A percentile compares a stretch with the other conserved stretches of the same genome.
Evolutionary conservation across 2,113 vertebrate genomes (phyloP).

Genomic region (Stegastes partitus): DNA sequence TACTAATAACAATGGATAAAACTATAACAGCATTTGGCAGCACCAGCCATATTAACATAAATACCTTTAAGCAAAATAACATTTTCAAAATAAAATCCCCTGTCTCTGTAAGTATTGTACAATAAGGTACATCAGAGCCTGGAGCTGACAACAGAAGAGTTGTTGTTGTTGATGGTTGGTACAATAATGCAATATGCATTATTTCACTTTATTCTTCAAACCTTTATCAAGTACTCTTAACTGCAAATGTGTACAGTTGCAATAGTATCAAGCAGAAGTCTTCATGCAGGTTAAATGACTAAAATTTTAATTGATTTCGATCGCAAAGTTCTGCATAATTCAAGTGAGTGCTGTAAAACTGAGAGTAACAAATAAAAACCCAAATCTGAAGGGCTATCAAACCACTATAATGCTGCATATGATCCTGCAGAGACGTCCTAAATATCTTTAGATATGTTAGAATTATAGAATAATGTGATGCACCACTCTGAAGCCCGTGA

Average conservation of each 20-base stretch:
- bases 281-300: constrained; percentile 63
- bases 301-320: background rate
- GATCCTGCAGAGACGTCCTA: constrained; percentile 22
- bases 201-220: constrained; percentile 49
- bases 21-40: constrained; percentile 59
- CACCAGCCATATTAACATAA: constrained; percentile 54
- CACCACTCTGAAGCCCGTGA: background rate
- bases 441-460: constrained; percentile 25
- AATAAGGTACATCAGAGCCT: constrained; percentile 44
- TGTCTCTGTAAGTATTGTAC: constrained; percentile 67
- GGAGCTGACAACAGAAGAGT: constrained; percentile 26
- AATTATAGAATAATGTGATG: constrained; percentile 30
- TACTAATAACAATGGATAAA: constrained; percentile 43
- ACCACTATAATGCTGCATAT: constrained; percentile 23
- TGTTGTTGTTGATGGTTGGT: constrained; percentile 13
- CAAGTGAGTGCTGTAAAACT: constrained; percentile 24
- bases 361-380: constrained; percentile 18
- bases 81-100: constrained; percentile 84
- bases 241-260: constrained; percentile 29
- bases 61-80: constrained; percentile 80
- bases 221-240: constrained; percentile 42
- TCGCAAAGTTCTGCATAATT: constrained; percentile 49
- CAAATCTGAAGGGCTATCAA: constrained; percentile 18
- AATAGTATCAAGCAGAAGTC: constrained; percentile 21
- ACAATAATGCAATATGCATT: constrained; percentile 65